Evolutionary conservation across 2,113 vertebrate species (phyloP).

Genomic region (Oxyura jamaicensis): DNA sequence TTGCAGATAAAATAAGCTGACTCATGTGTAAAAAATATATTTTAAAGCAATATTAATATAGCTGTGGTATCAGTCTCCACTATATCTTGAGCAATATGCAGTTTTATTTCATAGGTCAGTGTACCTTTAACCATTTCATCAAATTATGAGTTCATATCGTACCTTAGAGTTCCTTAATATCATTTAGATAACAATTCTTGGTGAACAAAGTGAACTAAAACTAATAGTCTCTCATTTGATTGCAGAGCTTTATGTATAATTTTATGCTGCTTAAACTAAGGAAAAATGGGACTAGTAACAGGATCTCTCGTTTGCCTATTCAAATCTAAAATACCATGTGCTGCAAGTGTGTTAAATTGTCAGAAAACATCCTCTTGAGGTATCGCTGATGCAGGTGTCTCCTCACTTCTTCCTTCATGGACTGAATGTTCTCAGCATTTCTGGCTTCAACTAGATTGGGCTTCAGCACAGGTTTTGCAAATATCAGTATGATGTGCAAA

Average conservation of each 20-base stretch:
- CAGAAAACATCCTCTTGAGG: neutral
- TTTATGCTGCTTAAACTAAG: neutral
- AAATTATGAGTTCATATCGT: neutral
- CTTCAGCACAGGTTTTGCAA: neutral
- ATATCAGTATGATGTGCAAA: neutral
- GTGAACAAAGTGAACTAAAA: neutral
- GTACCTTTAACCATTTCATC: neutral
- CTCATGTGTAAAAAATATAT: neutral
- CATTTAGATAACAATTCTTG: neutral
- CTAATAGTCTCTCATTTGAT: neutral
- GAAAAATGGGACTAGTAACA: neutral
- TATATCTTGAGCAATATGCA: neutral
- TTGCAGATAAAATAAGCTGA: conserved; percentile 36
- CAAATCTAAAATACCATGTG: neutral
- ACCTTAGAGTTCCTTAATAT: neutral
- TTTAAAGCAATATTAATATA: conserved; percentile 9
- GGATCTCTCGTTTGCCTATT: neutral
- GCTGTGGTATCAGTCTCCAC: neutral
- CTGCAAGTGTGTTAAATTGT: neutral
- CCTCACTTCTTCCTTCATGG: neutral
- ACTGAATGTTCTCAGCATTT: neutral
- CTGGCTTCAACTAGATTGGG: neutral
- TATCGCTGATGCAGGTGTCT: neutral
- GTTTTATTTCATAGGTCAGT: neutral
- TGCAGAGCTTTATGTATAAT: neutral